phyloP scores from a whole-genome alignment of 30 jellyfish, hydroid and myxozoan species.

The Pseudorhiza aurosa region DNA sequence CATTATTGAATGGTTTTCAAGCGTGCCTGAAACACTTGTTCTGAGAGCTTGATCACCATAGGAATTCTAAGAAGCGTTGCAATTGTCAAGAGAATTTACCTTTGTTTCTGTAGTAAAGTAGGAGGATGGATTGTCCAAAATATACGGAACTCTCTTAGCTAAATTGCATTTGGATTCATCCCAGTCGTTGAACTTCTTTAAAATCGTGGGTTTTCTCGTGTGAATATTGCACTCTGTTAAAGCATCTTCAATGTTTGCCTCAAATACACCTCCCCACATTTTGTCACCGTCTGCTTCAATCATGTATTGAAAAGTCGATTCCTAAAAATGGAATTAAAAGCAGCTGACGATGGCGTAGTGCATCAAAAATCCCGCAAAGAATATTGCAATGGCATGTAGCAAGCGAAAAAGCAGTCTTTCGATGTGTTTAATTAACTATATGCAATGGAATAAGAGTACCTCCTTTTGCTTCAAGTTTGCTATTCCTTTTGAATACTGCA shows the following conservation, averaged over 20 bases:
- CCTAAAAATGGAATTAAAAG: not conserved
- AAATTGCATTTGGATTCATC: conserved; percentile 66
- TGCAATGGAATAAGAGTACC: conserved; percentile 7
- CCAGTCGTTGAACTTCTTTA: conserved; percentile 82
- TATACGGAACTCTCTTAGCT: conserved; percentile 44
- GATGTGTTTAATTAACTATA: not conserved
- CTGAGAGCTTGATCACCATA: too few species aligned
- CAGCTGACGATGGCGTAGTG: too few species aligned
- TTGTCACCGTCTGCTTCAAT: conserved; percentile 87
- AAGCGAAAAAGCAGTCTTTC: not conserved
- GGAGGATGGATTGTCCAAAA: conserved; percentile 52
- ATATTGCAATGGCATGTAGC: not conserved
- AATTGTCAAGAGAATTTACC: conserved; percentile 28
- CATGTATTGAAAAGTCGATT: conserved; percentile 78
- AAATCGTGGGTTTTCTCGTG: conserved; percentile 45
- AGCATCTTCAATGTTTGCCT: conserved; percentile 48
- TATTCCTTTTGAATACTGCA: conserved; percentile 36
- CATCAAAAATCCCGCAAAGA: not conserved
- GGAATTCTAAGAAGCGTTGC: too few species aligned
- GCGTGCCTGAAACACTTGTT: not conserved
- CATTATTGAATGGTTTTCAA: not conserved
- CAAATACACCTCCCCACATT: conserved; percentile 89
- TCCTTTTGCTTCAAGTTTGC: conserved; percentile 22
- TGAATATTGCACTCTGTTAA: conserved; percentile 51
- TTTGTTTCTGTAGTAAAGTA: conserved; percentile 53